phyloP scores from a whole-genome alignment of 2,888 invertebrate species.

The Ophion costatus region DNA sequence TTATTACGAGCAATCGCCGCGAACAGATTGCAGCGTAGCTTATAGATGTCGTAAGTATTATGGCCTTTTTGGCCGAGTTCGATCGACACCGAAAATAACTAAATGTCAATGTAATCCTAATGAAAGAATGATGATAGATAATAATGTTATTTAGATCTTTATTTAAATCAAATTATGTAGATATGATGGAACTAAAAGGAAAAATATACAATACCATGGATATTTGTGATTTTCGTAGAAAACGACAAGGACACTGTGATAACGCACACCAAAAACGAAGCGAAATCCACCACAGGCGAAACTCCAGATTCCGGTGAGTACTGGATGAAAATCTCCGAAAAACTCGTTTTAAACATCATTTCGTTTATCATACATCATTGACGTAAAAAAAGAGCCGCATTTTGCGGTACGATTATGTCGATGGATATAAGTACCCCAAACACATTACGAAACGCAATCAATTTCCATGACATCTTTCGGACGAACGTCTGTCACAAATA shows the following conservation, averaged over 20 bases:
- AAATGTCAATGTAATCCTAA: too few species aligned
- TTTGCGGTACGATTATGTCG: background rate
- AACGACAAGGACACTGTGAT: conserved; percentile 69
- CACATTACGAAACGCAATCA: too few species aligned
- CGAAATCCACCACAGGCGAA: conserved; percentile 32
- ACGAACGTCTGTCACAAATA: too few species aligned
- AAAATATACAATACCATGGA: background rate
- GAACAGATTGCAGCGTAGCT: conserved; percentile 66
- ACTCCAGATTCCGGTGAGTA: conserved; percentile 32
- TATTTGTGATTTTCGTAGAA: conserved; percentile 64
- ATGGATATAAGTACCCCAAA: background rate
- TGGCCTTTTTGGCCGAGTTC: background rate
- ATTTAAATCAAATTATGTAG: background rate
- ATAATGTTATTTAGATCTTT: background rate
- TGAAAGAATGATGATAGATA: background rate
- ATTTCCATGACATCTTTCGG: too few species aligned
- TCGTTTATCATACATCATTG: conserved; percentile 1
- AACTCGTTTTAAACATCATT: too few species aligned
- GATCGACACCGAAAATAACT: background rate
- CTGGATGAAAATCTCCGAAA: conserved; percentile 15
- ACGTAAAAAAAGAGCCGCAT: background rate
- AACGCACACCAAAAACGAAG: background rate
- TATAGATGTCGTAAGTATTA: conserved; percentile 77
- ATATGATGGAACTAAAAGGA: background rate
- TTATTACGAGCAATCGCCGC: conserved; percentile 64